Evolutionary conservation across 2,797 vertebrate genomes (phyloP).

Genomic region (Mallotus villosus): DNA sequence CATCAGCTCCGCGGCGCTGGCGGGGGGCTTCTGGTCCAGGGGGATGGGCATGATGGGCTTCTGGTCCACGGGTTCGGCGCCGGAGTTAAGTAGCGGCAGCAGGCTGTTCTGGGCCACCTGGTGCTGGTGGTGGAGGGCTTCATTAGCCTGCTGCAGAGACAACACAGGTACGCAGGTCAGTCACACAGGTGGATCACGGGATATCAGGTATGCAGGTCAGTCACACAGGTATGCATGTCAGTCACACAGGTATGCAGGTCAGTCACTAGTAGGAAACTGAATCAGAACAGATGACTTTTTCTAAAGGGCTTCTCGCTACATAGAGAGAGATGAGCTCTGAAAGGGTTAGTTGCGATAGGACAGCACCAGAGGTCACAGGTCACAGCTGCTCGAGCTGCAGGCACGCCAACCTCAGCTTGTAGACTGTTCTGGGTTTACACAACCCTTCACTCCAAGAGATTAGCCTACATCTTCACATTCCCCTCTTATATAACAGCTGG

Average conservation of each 20-base stretch:
- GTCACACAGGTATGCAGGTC: not conserved
- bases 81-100: slow-evolving; percentile 93
- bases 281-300: not conserved
- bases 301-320: not conserved
- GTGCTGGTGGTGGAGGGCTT: slow-evolving; percentile 98
- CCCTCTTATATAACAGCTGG: slow-evolving; percentile 4
- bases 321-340: not conserved
- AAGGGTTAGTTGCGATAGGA: not conserved
- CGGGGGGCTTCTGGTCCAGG: slow-evolving; percentile 93
- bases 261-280: too few species aligned
- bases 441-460: slow-evolving; percentile 2
- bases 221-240: not conserved
- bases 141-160: slow-evolving; percentile 85
- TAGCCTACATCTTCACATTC: slow-evolving; percentile 14
- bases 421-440: slow-evolving; percentile 9
- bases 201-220: not conserved
- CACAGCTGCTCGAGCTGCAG: not conserved
- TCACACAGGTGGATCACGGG: not conserved
- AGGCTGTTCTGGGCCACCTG: slow-evolving; percentile 96
- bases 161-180: slow-evolving; percentile 27
- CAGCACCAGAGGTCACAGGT: not conserved
- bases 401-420: not conserved
- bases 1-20: slow-evolving; percentile 85
- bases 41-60: slow-evolving; percentile 96
- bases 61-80: slow-evolving; percentile 91